Evolutionary conservation across 2,888 invertebrate genomes (phyloP).

Genomic region (Dasysyrphus albostriatus): DNA sequence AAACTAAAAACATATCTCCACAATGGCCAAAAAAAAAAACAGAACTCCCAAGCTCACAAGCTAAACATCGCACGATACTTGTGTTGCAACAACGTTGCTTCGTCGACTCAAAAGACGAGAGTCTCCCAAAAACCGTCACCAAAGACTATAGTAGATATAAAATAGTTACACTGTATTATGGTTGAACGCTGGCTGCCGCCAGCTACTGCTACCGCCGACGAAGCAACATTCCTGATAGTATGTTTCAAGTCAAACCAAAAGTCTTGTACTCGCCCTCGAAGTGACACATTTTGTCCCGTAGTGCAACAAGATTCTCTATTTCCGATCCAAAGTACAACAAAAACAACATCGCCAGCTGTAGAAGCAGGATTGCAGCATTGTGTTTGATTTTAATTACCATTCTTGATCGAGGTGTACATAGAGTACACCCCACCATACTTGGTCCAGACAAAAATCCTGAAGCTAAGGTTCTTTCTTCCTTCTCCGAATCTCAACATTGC

Average conservation of each 20-base stretch:
- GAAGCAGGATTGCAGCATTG: slow-evolving; percentile 54
- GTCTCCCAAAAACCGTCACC: slow-evolving; percentile 45
- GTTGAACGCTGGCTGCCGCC: slow-evolving; percentile 25
- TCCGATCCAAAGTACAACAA: slow-evolving; percentile 47
- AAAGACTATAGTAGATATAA: background rate
- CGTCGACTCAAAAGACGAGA: slow-evolving; percentile 31
- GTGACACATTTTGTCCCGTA: slow-evolving; percentile 70
- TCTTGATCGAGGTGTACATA: slow-evolving; percentile 60
- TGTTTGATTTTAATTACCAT: slow-evolving; percentile 75
- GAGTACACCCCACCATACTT: slow-evolving; percentile 7
- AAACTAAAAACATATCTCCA: slow-evolving; percentile 46
- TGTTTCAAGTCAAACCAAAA: slow-evolving; percentile 71
- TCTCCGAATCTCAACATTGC: slow-evolving; percentile 14
- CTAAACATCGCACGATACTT: slow-evolving; percentile 69
- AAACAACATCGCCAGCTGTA: slow-evolving; percentile 39
- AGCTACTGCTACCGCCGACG: background rate
- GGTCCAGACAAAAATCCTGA: background rate
- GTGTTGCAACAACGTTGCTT: slow-evolving; percentile 54
- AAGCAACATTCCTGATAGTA: slow-evolving; percentile 53
- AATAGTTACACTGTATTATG: slow-evolving; percentile 47
- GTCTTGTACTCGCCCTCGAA: slow-evolving; percentile 75
- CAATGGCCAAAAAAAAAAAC: slow-evolving; percentile 2
- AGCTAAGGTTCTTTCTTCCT: slow-evolving; percentile 3
- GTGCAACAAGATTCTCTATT: slow-evolving; percentile 76
- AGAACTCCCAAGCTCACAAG: slow-evolving; percentile 40